Percentiles rank a stretch among this genome's conserved stretches.
These are phyloP conservation scores for Omphaloscelis lunosa DNA, from an alignment of 2,888 invertebrate genomes.

Conservation along the genomic window DNA sequence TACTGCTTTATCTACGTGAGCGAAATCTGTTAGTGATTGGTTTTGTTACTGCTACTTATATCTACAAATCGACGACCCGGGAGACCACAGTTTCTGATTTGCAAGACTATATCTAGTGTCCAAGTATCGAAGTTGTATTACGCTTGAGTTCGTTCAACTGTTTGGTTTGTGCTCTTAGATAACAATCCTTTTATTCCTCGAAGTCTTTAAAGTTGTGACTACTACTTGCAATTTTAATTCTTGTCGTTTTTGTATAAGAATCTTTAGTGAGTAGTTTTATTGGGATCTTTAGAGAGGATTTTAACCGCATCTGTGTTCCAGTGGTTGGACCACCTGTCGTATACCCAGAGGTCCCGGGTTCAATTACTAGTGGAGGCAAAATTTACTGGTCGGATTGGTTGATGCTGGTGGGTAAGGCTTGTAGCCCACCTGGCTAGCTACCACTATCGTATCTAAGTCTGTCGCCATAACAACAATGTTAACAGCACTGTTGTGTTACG, in stretches of 20 bases:
- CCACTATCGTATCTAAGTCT: too few species aligned
- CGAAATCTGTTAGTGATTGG: constrained; percentile 42
- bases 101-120: constrained; percentile 21
- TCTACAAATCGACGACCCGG: constrained; percentile 15
- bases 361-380: too few species aligned
- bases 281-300: not conserved
- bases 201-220: not conserved
- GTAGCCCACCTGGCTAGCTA: too few species aligned
- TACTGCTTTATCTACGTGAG: constrained; percentile 45
- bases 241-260: not conserved
- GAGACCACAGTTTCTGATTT: constrained; percentile 11
- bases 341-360: too few species aligned
- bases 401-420: too few species aligned
- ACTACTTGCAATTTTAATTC: not conserved
- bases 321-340: too few species aligned
- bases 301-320: too few species aligned
- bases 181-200: not conserved
- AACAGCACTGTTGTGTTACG: too few species aligned
- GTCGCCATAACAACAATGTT: too few species aligned
- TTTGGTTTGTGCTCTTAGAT: constrained; percentile 16
- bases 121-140: constrained; percentile 16
- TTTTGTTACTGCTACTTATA: constrained; percentile 1
- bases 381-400: too few species aligned
- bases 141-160: constrained; percentile 10
- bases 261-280: not conserved